A percentile compares a stretch with the other conserved stretches of the same genome.
phyloP scores from a whole-genome alignment of 2,113 vertebrate species.

The Percina caprodes region DNA sequence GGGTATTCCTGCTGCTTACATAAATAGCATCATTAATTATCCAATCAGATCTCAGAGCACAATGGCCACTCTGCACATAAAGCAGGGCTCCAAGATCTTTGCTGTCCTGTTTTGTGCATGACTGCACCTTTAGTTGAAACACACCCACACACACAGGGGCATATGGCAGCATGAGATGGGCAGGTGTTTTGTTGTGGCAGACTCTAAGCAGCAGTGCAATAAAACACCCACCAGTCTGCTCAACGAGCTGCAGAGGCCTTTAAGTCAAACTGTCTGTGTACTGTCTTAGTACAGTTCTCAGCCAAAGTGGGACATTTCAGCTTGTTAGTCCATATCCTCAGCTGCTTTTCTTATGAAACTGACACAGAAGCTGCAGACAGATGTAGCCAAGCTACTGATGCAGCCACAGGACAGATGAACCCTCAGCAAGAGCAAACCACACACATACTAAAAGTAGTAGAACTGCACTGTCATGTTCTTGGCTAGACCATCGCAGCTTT shows the following conservation, averaged over 20 bases:
- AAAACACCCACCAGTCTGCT: slow-evolving; percentile 66
- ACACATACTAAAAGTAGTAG: background rate
- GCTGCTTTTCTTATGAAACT: slow-evolving; percentile 8
- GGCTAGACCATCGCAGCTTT: slow-evolving; percentile 9
- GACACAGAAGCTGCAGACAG: slow-evolving; percentile 52
- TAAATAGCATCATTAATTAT: slow-evolving; percentile 81
- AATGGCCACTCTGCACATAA: slow-evolving; percentile 64
- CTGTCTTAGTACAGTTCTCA: background rate
- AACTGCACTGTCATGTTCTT: background rate
- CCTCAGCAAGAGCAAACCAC: background rate
- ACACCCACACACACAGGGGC: background rate
- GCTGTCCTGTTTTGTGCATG: slow-evolving; percentile 81
- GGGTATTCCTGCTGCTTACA: slow-evolving; percentile 54
- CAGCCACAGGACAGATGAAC: slow-evolving; percentile 41
- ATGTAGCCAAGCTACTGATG: slow-evolving; percentile 51
- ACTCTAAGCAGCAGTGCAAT: slow-evolving; percentile 62
- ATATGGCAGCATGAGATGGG: slow-evolving; percentile 67
- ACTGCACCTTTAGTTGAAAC: slow-evolving; percentile 76
- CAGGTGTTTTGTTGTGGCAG: slow-evolving; percentile 67
- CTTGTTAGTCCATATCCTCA: background rate
- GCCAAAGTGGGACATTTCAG: background rate
- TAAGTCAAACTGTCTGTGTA: slow-evolving; percentile 41
- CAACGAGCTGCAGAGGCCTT: slow-evolving; percentile 33
- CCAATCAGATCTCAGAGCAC: slow-evolving; percentile 74
- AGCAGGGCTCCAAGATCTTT: slow-evolving; percentile 60